These are phyloP conservation scores for Camelus dromedarius DNA, from an alignment of 2,113 vertebrate species.

Conservation along the genomic window DNA sequence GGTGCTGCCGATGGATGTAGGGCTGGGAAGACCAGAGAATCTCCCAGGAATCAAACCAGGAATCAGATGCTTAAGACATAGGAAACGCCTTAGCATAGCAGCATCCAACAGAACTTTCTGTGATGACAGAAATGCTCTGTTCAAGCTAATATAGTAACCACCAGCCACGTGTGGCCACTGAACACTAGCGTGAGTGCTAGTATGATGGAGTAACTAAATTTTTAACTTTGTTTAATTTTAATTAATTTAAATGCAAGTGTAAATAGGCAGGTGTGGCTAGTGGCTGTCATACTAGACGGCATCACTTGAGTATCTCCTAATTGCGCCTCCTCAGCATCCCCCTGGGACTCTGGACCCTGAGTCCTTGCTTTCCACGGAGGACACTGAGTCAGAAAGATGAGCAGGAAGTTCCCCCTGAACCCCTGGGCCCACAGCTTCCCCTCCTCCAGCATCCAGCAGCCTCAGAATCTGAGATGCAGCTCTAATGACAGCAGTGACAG, in stretches of 20 bases:
- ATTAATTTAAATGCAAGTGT: background rate
- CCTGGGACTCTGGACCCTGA: background rate
- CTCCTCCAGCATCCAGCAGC: background rate
- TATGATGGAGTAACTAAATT: background rate
- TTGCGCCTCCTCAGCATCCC: background rate
- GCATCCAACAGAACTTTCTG: background rate
- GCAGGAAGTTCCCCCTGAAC: background rate
- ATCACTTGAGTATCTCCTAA: too few relatives aligned
- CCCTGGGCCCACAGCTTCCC: background rate
- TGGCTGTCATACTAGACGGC: fast-evolving
- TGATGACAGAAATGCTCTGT: background rate
- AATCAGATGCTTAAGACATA: background rate
- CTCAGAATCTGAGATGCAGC: background rate
- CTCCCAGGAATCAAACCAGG: background rate
- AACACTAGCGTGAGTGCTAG: background rate
- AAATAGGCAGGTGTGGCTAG: background rate
- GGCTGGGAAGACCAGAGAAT: background rate
- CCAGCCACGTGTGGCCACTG: fast-evolving
- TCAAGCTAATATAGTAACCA: too few relatives aligned
- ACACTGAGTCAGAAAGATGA: background rate
- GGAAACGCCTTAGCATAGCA: background rate
- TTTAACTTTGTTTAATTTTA: background rate
- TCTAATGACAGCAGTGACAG: background rate
- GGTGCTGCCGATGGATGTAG: background rate
- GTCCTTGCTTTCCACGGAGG: fast-evolving